phyloP scores from a whole-genome alignment of 1,140 invertebrate species.

The Drosophila parabipectinata region DNA sequence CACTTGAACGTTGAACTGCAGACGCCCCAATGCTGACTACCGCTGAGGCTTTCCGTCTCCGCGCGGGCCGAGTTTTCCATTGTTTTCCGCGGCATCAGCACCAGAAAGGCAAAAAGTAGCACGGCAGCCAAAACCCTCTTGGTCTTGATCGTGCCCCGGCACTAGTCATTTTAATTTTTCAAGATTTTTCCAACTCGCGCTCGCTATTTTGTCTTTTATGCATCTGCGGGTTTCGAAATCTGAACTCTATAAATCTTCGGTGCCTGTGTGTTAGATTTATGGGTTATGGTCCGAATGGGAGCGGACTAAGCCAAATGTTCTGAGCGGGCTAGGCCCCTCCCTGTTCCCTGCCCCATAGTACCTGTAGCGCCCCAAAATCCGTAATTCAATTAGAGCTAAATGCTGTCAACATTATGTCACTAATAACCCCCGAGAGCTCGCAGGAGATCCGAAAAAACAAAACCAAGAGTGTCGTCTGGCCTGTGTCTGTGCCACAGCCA shows the following conservation, averaged over 20 bases:
- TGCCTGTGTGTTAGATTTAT: constrained; percentile 65
- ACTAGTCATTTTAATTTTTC: constrained; percentile 80
- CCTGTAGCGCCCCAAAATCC: background rate
- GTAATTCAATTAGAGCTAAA: constrained; percentile 77
- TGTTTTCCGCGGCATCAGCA: constrained; percentile 32
- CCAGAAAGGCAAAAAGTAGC: constrained; percentile 24
- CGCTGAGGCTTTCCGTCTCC: constrained; percentile 44
- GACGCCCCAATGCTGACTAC: constrained; percentile 83
- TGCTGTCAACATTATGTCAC: constrained; percentile 71
- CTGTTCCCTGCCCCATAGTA: background rate
- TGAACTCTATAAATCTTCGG: constrained; percentile 62
- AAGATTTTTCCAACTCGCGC: constrained; percentile 46
- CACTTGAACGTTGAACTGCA: constrained; percentile 84
- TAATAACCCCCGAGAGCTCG: constrained; percentile 47
- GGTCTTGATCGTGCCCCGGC: constrained; percentile 78
- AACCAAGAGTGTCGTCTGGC: constrained; percentile 60
- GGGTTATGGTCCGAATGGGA: constrained; percentile 62
- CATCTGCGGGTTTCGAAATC: constrained; percentile 69
- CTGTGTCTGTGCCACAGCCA: constrained; percentile 59
- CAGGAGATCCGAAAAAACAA: constrained; percentile 16
- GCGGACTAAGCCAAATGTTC: constrained; percentile 60
- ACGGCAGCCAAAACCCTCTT: constrained; percentile 32
- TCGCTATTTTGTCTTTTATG: constrained; percentile 29
- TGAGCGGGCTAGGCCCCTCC: background rate
- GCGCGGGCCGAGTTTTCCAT: constrained; percentile 40